phyloP scores from a whole-genome alignment of 2,113 vertebrate genomes.

The Hymenochirus boettgeri region DNA sequence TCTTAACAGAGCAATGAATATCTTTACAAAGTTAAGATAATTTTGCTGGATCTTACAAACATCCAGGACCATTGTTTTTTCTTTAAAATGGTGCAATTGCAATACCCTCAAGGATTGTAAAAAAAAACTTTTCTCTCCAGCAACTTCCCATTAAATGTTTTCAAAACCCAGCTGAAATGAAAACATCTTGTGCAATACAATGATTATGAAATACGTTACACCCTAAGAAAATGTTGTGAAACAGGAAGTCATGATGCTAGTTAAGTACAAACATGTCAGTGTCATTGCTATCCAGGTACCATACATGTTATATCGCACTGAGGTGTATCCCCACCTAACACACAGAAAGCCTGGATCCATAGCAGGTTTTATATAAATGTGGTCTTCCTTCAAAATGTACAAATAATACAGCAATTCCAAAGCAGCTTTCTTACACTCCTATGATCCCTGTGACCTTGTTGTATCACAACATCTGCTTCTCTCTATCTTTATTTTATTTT shows the following conservation, averaged over 20 bases:
- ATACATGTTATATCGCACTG: constrained; percentile 35
- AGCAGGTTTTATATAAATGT: constrained; percentile 44
- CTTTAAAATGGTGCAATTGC: not conserved
- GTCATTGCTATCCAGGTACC: constrained; percentile 23
- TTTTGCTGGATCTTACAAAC: not conserved
- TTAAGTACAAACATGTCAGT: not conserved
- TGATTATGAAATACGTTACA: not conserved
- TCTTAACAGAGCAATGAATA: not conserved
- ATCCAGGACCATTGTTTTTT: not conserved
- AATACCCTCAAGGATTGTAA: not conserved
- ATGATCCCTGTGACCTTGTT: constrained; percentile 51
- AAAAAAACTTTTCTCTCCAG: too few relatives aligned
- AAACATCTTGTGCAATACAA: not conserved
- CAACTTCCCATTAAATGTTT: too few relatives aligned
- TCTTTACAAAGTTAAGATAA: not conserved
- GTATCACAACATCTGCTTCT: constrained; percentile 53
- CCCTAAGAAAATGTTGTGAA: constrained; percentile 7
- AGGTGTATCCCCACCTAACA: constrained; percentile 33
- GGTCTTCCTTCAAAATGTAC: constrained; percentile 43
- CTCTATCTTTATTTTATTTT: constrained; percentile 42
- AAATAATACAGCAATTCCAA: constrained; percentile 39
- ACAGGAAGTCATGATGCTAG: not conserved
- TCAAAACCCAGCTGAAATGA: not conserved
- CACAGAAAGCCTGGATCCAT: constrained; percentile 30
- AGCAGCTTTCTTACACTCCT: constrained; percentile 45